Evolutionary conservation across 2,888 invertebrate genomes (phyloP).

Genomic region (Plusia festucae): DNA sequence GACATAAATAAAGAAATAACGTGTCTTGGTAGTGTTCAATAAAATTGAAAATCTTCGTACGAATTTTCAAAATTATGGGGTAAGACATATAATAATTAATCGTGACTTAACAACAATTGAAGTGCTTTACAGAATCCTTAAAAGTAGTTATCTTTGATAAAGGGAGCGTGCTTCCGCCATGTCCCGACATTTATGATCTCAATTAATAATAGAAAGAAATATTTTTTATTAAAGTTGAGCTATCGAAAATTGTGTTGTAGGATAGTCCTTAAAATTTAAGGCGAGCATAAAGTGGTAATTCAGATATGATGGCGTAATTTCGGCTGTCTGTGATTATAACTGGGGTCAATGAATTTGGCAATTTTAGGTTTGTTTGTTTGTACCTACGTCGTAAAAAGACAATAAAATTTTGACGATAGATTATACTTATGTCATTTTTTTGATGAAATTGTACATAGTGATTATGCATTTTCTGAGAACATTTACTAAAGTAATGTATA

Average conservation of each 20-base stretch:
- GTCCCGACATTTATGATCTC: background rate
- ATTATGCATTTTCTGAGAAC: too few species aligned
- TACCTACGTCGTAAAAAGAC: background rate
- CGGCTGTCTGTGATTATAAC: background rate
- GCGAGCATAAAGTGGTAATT: background rate
- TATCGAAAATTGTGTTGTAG: too few species aligned
- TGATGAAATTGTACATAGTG: too few species aligned
- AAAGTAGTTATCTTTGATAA: too few species aligned
- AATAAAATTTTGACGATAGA: background rate
- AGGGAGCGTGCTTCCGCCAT: background rate
- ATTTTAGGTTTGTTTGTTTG: slow-evolving; percentile 1
- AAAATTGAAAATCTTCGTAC: background rate
- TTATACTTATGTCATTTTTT: too few species aligned
- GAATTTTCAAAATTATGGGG: background rate
- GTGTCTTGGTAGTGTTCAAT: background rate
- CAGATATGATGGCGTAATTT: background rate
- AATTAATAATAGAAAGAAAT: too few species aligned
- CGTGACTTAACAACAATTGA: background rate
- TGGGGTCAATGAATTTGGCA: background rate
- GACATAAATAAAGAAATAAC: background rate
- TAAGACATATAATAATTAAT: background rate
- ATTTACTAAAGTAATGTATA: too few species aligned
- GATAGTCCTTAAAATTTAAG: background rate
- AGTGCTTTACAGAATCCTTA: too few species aligned
- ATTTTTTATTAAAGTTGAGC: too few species aligned